phyloP scores from a whole-genome alignment of 2,888 invertebrate species.

The Caenorhabditis sulstoni region DNA sequence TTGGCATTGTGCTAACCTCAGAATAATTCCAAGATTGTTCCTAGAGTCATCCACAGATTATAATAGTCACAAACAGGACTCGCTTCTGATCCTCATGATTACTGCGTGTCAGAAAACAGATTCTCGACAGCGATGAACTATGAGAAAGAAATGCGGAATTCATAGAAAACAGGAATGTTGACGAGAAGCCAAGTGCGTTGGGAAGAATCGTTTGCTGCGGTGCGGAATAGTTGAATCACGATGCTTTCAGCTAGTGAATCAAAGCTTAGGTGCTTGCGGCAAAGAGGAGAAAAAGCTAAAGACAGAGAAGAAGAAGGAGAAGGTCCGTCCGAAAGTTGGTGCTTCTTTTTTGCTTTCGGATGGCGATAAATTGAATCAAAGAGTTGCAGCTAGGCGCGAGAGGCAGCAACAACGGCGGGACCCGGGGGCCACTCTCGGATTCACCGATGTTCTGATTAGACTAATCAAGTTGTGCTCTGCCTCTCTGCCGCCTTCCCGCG shows the following conservation, averaged over 20 bases:
- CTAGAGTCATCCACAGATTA: too few species aligned
- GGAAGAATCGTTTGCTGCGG: conserved; percentile 10
- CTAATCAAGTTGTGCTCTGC: conserved; percentile 61
- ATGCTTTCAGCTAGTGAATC: conserved; percentile 51
- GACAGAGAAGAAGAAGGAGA: conserved; percentile 10
- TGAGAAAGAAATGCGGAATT: background rate
- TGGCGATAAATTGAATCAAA: conserved; percentile 62
- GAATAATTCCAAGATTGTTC: too few species aligned
- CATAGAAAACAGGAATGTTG: background rate
- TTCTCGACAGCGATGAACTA: too few species aligned
- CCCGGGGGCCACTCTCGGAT: conserved; percentile 14
- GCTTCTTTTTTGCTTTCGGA: conserved; percentile 43
- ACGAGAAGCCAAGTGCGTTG: conserved; percentile 5
- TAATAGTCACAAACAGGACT: too few species aligned
- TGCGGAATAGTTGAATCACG: conserved; percentile 48
- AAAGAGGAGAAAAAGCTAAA: conserved; percentile 12
- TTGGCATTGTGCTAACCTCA: background rate
- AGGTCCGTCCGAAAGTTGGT: conserved; percentile 32
- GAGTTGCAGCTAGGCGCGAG: conserved; percentile 42
- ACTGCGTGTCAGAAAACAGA: too few species aligned
- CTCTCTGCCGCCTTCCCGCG: conserved; percentile 10
- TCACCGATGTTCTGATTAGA: conserved; percentile 65
- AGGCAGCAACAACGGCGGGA: conserved; percentile 30
- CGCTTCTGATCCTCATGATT: too few species aligned
- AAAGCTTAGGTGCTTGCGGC: conserved; percentile 49